Percentiles rank a stretch among this genome's conserved stretches.
phyloP scores from a whole-genome alignment of 2,888 invertebrate genomes.

The Choristoneura rosaceana region DNA sequence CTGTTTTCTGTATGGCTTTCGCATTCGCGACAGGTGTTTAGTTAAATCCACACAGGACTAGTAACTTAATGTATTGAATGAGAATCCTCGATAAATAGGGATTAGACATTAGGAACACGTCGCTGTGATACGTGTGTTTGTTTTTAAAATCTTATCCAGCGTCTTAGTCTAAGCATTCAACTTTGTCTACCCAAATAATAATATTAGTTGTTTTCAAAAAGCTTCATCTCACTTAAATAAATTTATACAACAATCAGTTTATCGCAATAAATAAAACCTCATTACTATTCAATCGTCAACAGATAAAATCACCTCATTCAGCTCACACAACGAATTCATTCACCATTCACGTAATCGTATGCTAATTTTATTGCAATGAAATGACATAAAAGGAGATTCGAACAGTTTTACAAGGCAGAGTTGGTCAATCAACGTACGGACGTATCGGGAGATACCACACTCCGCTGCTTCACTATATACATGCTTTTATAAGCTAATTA shows the following conservation, averaged over 20 bases:
- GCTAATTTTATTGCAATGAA: constrained; percentile 33
- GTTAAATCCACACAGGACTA: neutral
- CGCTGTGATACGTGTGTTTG: neutral
- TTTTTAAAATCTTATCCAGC: neutral
- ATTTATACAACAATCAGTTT: neutral
- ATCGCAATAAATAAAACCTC: constrained; percentile 8
- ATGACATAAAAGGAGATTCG: constrained; percentile 37
- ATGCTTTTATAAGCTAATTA: constrained; percentile 1
- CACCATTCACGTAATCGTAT: constrained; percentile 31
- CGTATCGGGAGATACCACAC: constrained; percentile 15
- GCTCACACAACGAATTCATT: constrained; percentile 30
- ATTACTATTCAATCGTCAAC: constrained; percentile 21
- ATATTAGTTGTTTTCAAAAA: neutral
- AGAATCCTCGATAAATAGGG: neutral
- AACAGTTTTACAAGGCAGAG: constrained; percentile 8
- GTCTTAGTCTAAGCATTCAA: too few relatives aligned
- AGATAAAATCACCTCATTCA: constrained; percentile 35
- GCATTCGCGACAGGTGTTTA: neutral
- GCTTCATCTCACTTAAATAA: neutral
- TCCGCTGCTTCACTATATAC: neutral
- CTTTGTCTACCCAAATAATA: neutral
- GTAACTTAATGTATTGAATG: neutral
- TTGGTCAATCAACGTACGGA: constrained; percentile 31
- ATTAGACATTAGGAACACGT: neutral
- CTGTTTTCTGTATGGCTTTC: too few relatives aligned